Evolutionary conservation across 2,888 invertebrate genomes (phyloP), one percentile per base, ranked within the genome.

Genomic region (Charanyca ferruginea): DNA sequence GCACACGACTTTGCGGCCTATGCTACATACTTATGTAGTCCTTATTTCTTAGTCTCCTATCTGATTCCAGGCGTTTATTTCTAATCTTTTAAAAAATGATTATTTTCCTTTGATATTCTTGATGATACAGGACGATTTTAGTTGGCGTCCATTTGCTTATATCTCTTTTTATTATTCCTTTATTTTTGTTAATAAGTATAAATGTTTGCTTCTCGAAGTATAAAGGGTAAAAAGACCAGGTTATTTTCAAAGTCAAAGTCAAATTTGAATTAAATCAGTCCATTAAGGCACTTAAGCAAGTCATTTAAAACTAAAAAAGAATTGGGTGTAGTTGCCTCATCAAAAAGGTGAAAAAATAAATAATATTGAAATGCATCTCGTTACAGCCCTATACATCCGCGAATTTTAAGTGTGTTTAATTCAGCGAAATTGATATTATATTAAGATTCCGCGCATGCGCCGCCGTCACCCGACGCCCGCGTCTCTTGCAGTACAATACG

Each of bases 381-480:
- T 3, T 52, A 8, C 79, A 85, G 47, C 85, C 85, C 85, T 87
- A 63, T 35, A 54, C 60, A 59, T 71, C 70, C 60, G 79, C 73
- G 67, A 78, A 77, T 83, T 83, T 83, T 84, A 84, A 86, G 83
- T 81, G 76, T 71, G 70, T 81, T 71, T 66, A 77, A 76, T 66
- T 80, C 82, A 80, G 77, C 69, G 67, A 78, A 78, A 73, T 81
- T 73, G 71, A 75, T 75, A 75, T 78, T 73, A 80, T 85, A 88
- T 89, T 87, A 79, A 85, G 80, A 90, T 89, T 89, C 91, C 77
- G 61, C 71, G 84, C 87, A 85, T 88, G 87, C 86, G 80, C 81
- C 73, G 76, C 51, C 73, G 83, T 74, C 83, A 82, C 67, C 78
- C 81, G 81, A 83, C 81, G 59, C 79, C 73, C 48, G 72, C 74